Conservation (phyloP, 2,113 vertebrate species). For the Gallinago jamesoni region DNA sequence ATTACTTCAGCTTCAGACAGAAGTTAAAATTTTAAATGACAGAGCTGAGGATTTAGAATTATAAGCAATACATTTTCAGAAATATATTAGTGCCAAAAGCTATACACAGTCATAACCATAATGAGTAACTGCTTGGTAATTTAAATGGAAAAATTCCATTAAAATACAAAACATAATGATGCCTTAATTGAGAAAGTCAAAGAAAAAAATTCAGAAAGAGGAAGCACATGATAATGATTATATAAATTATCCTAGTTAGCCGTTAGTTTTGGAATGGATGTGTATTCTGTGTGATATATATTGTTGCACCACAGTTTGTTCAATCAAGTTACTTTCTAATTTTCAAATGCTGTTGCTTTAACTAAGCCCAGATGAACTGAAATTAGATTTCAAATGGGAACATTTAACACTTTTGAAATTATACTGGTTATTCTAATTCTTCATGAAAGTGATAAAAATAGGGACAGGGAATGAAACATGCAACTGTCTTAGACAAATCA, state of each 20-base stretch:
- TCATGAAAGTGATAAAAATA: conserved; percentile 6
- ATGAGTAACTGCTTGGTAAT: neutral
- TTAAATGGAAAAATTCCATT: conserved; percentile 15
- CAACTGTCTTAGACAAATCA: neutral
- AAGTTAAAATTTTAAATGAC: neutral
- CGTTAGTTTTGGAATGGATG: neutral
- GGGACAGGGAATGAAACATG: neutral
- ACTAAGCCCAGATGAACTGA: conserved; percentile 5
- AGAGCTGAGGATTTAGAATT: neutral
- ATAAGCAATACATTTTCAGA: conserved; percentile 6
- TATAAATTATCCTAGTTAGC: conserved; percentile 32
- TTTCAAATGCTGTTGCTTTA: conserved; percentile 3
- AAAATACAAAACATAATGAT: conserved; percentile 1
- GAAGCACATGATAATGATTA: neutral
- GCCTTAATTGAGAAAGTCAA: conserved; percentile 27
- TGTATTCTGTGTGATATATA: neutral
- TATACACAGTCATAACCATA: neutral
- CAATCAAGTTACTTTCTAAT: conserved; percentile 5
- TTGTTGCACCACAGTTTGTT: neutral
- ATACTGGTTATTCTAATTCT: neutral
- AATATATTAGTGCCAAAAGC: neutral
- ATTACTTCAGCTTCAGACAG: neutral
- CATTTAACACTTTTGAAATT: neutral
- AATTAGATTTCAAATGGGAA: conserved; percentile 14
- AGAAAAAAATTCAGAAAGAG: neutral